Conservation (phyloP, 1,140 invertebrate species). For the Ladona fulva region DNA sequence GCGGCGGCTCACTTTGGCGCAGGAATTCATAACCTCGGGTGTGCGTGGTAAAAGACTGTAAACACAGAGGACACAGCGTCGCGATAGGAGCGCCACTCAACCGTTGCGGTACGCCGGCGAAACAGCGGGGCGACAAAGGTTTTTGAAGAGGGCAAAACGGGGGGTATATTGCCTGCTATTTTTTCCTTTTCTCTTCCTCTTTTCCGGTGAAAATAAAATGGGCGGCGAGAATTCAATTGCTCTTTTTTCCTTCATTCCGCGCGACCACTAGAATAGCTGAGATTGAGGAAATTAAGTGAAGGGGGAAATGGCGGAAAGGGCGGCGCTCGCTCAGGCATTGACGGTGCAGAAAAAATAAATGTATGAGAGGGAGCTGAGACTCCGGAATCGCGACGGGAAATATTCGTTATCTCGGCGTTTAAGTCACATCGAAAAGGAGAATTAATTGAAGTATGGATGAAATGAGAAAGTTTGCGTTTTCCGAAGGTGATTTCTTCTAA, state of each 20-base stretch:
- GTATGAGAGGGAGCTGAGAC: too few relatives aligned
- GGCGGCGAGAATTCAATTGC: neutral
- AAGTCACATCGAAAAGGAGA: neutral
- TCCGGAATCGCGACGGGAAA: neutral
- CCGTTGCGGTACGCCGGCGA: too few relatives aligned
- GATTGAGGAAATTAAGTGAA: neutral
- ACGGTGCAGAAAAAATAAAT: too few relatives aligned
- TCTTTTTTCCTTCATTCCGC: neutral
- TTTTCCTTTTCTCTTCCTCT: neutral
- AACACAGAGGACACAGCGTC: too few relatives aligned
- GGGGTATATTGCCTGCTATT: neutral
- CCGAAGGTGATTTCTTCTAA: too few relatives aligned
- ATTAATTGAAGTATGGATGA: neutral
- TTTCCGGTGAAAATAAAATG: neutral
- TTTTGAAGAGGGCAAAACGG: neutral
- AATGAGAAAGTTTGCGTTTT: too few relatives aligned
- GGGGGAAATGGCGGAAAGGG: too few relatives aligned
- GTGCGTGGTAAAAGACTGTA: too few relatives aligned
- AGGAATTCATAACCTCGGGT: too few relatives aligned
- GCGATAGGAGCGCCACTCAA: too few relatives aligned
- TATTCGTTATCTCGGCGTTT: neutral
- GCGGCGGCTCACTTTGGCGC: neutral
- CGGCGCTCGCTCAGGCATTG: too few relatives aligned
- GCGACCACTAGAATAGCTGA: neutral
- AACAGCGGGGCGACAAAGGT: too few relatives aligned